Percentiles rank a stretch among this genome's conserved stretches.
These are phyloP conservation scores for Elymnias hypermnestra DNA, from an alignment of 1,140 invertebrate genomes.

Conservation along the genomic window DNA sequence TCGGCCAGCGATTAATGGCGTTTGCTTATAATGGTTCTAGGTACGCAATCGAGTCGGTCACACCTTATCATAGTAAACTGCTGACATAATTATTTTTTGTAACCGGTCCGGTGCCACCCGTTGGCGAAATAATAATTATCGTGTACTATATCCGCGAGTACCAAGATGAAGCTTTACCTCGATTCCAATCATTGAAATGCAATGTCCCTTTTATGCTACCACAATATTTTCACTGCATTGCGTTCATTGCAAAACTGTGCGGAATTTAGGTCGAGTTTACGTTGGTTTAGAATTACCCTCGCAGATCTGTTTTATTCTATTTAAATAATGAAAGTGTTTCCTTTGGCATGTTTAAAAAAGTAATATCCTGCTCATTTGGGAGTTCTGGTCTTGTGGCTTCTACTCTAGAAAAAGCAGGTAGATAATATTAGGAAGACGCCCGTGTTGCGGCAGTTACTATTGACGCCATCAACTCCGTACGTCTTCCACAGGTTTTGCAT, in stretches of 20 bases:
- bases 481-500: slow-evolving; percentile 47
- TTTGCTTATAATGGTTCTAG: slow-evolving; percentile 24
- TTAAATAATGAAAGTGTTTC: slow-evolving; percentile 1
- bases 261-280: slow-evolving; percentile 43
- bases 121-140: no score
- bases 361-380: slow-evolving; percentile 69
- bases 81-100: slow-evolving; percentile 65
- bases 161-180: slow-evolving; percentile 34
- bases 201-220: slow-evolving; percentile 22
- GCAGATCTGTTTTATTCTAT: slow-evolving; percentile 14
- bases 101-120: slow-evolving; percentile 22
- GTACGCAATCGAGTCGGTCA: slow-evolving; percentile 30
- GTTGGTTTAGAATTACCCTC: slow-evolving; percentile 30
- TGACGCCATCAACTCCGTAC: slow-evolving; percentile 73
- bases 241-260: slow-evolving; percentile 30
- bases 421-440: slow-evolving; percentile 62
- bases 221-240: slow-evolving; percentile 37
- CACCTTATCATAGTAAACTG: slow-evolving; percentile 47
- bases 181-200: slow-evolving; percentile 47
- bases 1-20: slow-evolving; percentile 32
- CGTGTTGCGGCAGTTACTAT: slow-evolving; percentile 70
- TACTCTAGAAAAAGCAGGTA: slow-evolving; percentile 72
- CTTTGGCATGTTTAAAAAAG: not conserved
- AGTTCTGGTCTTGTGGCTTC: slow-evolving; percentile 54
- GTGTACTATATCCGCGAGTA: slow-evolving; percentile 40